Evolutionary conservation across 2,797 vertebrate species (phyloP), one percentile per base, ranked within the genome.

Genomic region (Sibirionetta formosa): DNA sequence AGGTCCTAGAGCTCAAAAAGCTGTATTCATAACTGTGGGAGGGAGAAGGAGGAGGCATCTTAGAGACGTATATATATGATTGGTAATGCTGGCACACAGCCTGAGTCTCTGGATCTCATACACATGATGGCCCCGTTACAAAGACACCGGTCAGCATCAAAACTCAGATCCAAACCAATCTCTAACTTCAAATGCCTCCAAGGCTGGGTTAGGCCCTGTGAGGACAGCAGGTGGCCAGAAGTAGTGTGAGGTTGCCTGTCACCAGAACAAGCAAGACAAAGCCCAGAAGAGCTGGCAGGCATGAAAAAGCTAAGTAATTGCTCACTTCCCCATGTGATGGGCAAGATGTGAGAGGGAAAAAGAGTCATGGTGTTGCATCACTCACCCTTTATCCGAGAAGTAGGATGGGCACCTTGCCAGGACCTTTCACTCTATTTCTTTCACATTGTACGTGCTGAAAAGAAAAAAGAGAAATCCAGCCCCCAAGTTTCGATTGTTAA

Each of bases 291-390:
- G 63, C 64, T 88, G 3, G 0, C n/a, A 72, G 82, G 66, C 73
- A 86, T 38, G 46, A 76, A 93, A 90, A 86, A 83, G 5, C 73
- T 48, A 72, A 93, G 95, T 68, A 76, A n/a, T 68, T 0, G 0
- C 71, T 88, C 94, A 68, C 42, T 84, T 96, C 82, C 84, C 91
- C 72, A 19, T 78, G 50, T 0, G 35, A 90, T 31, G 82, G 64
- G 58, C 75, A 88, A 81, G 63, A 86, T 11, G 48, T 2, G 16
- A 91, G 82, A 61, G 86, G 82, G 61, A 84, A 94, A 87, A 33
- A 88, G 44, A 96, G 64, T 50, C 88, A 61, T 5, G 36, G 54
- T 48, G 35, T 88, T 96, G 82, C 80, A 82, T 90, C 90, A 88
- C 36, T 84, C 48, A 14, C 20, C 20, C 70, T 68, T 91, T 60